These are phyloP conservation scores for Laticauda laticaudata DNA, from an alignment of 2,113 vertebrate species.

Conservation along the genomic window DNA sequence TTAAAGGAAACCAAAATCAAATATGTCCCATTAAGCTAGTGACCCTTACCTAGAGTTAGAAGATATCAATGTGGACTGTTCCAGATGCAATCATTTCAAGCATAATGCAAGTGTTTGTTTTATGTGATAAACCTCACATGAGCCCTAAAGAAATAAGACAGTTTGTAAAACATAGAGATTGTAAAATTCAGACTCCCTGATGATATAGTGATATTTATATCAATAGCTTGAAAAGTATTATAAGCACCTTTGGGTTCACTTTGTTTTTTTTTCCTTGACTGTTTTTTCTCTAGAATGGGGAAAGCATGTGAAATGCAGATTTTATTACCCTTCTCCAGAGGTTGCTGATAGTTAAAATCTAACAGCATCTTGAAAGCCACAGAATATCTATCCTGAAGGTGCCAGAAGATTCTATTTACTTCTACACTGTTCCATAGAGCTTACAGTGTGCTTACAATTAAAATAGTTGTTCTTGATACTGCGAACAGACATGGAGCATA, in stretches of 20 bases:
- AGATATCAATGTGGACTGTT: not conserved
- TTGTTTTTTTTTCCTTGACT: not conserved
- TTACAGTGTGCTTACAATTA: not conserved
- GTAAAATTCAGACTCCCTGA: not conserved
- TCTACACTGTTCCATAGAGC: not conserved
- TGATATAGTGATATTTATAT: not conserved
- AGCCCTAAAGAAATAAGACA: not conserved
- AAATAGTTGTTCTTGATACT: not conserved
- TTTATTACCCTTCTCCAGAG: not conserved
- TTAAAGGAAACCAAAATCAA: slow-evolving; percentile 1
- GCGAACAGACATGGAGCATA: not conserved
- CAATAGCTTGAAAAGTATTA: not conserved
- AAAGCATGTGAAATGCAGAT: not conserved
- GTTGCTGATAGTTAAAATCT: not conserved
- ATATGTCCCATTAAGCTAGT: not conserved
- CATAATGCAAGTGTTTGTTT: not conserved
- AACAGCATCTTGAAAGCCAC: not conserved
- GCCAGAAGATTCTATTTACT: not conserved
- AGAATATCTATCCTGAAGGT: not conserved
- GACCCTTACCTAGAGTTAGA: not conserved
- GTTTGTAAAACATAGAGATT: not conserved
- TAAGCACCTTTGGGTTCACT: not conserved
- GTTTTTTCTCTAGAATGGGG: not conserved
- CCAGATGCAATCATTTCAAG: not conserved
- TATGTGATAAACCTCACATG: not conserved